Evolutionary conservation across 2,113 vertebrate species (phyloP), one percentile per base, ranked within the genome.

Genomic region (Zootoca vivipara): DNA sequence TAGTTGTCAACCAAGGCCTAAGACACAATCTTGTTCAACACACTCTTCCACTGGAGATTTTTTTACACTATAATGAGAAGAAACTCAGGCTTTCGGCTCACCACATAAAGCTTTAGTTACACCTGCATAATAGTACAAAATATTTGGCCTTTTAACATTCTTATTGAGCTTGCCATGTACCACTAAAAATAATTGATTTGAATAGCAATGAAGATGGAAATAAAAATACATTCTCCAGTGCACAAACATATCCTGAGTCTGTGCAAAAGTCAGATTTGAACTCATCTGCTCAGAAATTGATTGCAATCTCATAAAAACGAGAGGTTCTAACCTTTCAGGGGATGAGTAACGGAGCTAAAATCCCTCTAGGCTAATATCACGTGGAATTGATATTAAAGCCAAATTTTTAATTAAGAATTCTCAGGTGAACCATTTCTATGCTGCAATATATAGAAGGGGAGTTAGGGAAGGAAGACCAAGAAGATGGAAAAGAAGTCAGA

Each of bases 121-220:
- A 74, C 13, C 52, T n/a, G 56, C 46, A 70, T 22, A 70, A 46
- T 65, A 24, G 12, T 74, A 5, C 12, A 74, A 58, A 62, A n/a
- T 81, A 88, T 93, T 91, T 94, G 89, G 35, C 81, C 80, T 87
- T 56, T 62, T 30, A 86, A n/a, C 79, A 88, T n/a, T 79, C 81
- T 73, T 83, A 67, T 0, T 92, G 56, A 18, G 35, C 73, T 87
- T 88, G 30, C 79, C 42, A 92, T 84, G 62, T 33, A 20, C n/a
- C 89, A 65, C 83, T 80, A 69, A 90, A 77, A 92, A 52, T 67
- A 91, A 7, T 0, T 9, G 30, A 72, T 81, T 33, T 94, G 38
- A 95, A 40, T 40, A 86, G 2, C 1, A 89, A 85, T 90, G 78
- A 72, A 86, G 33, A 90, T 72, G 24, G 35, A 78, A 7, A 20